Percentiles rank a stretch among this genome's conserved stretches.
These are phyloP conservation scores for Sciurus vulgaris DNA, from an alignment of 2,797 vertebrate species.

Conservation along the genomic window DNA sequence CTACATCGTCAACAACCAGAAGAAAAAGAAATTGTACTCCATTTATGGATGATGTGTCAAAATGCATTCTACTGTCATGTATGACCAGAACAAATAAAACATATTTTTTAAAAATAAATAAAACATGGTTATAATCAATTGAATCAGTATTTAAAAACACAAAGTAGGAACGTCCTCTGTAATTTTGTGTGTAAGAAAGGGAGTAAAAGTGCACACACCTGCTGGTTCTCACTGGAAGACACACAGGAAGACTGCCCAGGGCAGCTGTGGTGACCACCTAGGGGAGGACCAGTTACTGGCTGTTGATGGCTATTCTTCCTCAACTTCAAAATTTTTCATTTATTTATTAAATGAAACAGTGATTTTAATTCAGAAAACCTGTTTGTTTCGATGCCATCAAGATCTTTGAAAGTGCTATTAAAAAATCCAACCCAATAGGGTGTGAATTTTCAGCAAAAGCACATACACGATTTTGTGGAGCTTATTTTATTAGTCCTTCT, in stretches of 20 bases:
- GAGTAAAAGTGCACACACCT: not conserved
- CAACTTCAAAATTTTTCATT: not conserved
- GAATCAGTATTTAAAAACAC: too few relatives aligned
- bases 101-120: too few relatives aligned
- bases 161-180: not conserved
- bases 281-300: too few relatives aligned
- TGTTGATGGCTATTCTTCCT: not conserved
- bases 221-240: not conserved
- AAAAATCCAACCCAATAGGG: not conserved
- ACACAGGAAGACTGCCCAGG: not conserved
- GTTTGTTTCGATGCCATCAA: not conserved
- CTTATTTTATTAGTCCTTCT: not conserved
- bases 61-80: too few relatives aligned
- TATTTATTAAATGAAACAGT: not conserved
- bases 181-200: not conserved
- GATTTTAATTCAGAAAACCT: not conserved
- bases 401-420: not conserved
- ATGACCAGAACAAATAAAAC: too few relatives aligned
- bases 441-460: not conserved
- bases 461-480: accelerated
- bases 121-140: too few relatives aligned
- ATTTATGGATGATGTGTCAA: too few relatives aligned
- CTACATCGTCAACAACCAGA: too few relatives aligned
- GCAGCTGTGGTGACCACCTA: too few relatives aligned
- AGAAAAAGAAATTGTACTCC: too few relatives aligned